These are phyloP conservation scores for Caenorhabditis doughertyi DNA, from an alignment of 2,888 invertebrate species.

Conservation along the genomic window DNA sequence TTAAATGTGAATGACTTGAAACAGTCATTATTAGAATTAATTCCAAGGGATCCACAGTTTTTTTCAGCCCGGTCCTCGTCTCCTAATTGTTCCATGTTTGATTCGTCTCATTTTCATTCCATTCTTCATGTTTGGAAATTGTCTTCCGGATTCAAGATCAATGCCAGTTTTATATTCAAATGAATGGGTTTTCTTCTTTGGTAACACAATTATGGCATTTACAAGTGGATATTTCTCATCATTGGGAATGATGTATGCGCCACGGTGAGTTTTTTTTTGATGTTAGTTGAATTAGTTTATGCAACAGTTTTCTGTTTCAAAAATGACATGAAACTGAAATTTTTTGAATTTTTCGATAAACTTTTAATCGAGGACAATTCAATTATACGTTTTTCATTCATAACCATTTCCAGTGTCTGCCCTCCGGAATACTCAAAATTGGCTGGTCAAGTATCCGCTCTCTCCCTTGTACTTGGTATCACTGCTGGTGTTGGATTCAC, in stretches of 20 bases:
- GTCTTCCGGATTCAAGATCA: conserved; percentile 87
- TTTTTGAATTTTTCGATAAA: background rate
- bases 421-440: conserved; percentile 66
- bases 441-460: conserved; percentile 67
- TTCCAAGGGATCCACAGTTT: background rate
- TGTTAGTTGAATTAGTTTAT: background rate
- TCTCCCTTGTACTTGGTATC: conserved; percentile 66
- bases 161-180: conserved; percentile 89
- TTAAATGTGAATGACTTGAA: no score
- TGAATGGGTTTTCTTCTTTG: conserved; percentile 85
- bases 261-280: conserved; percentile 84
- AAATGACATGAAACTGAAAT: background rate
- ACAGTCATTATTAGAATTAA: background rate
- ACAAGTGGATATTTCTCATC: conserved; percentile 95
- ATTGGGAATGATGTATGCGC: conserved; percentile 94
- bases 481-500: conserved; percentile 69
- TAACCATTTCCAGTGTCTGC: conserved; percentile 65
- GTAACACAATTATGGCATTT: conserved; percentile 88
- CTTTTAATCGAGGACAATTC: no score
- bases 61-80: conserved; percentile 89
- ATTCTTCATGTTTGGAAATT: conserved; percentile 93
- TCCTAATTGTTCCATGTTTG: conserved; percentile 88
- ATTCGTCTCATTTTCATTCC: conserved; percentile 91
- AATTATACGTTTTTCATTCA: no score
- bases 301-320: background rate